Base-by-base conservation (phyloP, 1,140 invertebrate genomes). In the Drosophila tsacasi region DNA sequence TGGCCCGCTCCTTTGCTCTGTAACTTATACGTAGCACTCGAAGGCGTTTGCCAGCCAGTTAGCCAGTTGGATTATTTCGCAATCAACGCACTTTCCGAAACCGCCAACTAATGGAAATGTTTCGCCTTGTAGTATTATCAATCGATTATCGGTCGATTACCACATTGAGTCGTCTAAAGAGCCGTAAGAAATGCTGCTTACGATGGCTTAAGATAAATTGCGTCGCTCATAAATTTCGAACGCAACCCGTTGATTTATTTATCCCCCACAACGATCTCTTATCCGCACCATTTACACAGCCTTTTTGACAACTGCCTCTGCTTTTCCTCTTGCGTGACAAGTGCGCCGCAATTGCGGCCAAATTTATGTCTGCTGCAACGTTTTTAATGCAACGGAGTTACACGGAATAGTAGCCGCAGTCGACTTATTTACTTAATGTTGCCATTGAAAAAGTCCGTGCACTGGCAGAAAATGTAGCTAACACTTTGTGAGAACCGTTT, bases 321-420 rank as follows among this genome's bases (percentile, higher is more conserved):
- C 37, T 42, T 66, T 44, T 44, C 37, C 62, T 32, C 62, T 69
- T 58, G 68, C 68, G 50, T 58, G 68, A 72, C 68, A 72, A 72
- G 68, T 49, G 65, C 69, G 19, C 35, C 23, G 64, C 42, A 71
- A 23, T 40, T 23, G 49, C 52, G 23, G 52, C 40, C 32, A 59
- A 58, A 72, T 72, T 72, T 15, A 71, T 72, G 66, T 30, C 35
- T 47, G 49, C 32, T 35, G 68, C 21, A 71, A 69, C 39, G 15
- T 23, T 30, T 13, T 23, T 32, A 19, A 23, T 55, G 25, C 68
- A 39, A 39, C 49, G 19, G 2, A 37, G 21, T 30, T 47, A 17
- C 64, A 67, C 44, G 46, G 62, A 23, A 68, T 46, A 67, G 37
- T 50, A 30, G 62, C n/a, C 30, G 35, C 58, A 44, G 40, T 19